Base-by-base conservation (phyloP, 2,888 invertebrate species). In the Julus scandinavius region DNA sequence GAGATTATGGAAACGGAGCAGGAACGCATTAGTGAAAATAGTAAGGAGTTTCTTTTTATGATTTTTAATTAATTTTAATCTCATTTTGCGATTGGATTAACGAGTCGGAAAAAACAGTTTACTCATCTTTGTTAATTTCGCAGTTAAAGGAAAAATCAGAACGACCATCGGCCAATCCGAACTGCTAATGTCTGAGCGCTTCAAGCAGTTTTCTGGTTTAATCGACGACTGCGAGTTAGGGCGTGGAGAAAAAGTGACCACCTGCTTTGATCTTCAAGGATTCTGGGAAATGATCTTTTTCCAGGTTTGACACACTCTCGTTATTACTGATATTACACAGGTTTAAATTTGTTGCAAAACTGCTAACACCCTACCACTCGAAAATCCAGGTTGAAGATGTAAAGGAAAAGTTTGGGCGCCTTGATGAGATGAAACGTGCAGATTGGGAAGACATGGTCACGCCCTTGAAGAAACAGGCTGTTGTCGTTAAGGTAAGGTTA, bases 261-360 rank as follows among this genome's bases (percentile, higher is more conserved):
- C 92, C 9, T 91, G 91, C 85, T 90, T 91, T 17, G 93, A 93
- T 90, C 90, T 93, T 5, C 92, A 93, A 89, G 93, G 93, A 38
- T 93, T 93, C 91, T 93, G 93, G 93, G 93, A 93, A 87, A 93
- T 93, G 92, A 91, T 93, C 54, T 92, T 92, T 90, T 91, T 91
- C 89, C 93, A 93, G 91, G 92, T 92, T 49, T 92, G 29, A 41
- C 9, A 38, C 86, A 86, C 11, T 86, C 11, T 45, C 11, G 11
- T 86, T 41, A 50, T 17, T 4, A n/a, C 38, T 15, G 11, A 84
- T 3, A n/a, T 84, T 84, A 29, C 13, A 11, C 41, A 3, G 15
- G 41, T 40, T 41, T 11, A 29, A 29, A 29, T 84, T 17, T 84
- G 7, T 84, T n/a, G 1, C 29, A 29, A 29, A 29, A 29, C 29